phyloP scores from a whole-genome alignment of 2,113 vertebrate genomes.

The Petrocephalus microphthalmus region DNA sequence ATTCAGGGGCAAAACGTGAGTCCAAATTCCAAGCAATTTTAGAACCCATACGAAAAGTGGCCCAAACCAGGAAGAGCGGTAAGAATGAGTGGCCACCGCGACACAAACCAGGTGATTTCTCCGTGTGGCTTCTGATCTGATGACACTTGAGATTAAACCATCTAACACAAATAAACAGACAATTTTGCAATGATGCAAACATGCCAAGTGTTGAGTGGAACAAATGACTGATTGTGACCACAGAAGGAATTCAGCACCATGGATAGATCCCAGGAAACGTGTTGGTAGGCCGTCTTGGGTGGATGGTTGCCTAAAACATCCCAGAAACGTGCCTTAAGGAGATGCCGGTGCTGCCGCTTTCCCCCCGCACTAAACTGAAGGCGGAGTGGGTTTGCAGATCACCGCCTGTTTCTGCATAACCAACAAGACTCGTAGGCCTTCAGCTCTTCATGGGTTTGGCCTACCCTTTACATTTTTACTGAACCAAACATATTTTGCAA shows the following conservation, averaged over 20 bases:
- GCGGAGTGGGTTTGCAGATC: background rate
- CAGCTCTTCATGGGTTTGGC: background rate
- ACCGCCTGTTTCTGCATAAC: background rate
- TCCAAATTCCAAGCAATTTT: background rate
- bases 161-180: background rate
- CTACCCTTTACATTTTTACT: background rate
- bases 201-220: background rate
- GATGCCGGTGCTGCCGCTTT: background rate
- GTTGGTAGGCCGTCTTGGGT: slow-evolving; percentile 1
- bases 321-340: background rate
- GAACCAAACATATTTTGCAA: background rate
- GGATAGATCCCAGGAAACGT: slow-evolving; percentile 25
- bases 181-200: background rate
- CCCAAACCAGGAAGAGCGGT: background rate
- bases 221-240: slow-evolving; percentile 26
- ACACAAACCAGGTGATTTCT: background rate
- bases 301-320: background rate
- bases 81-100: background rate
- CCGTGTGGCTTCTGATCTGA: background rate
- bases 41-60: background rate
- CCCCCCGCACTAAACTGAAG: background rate
- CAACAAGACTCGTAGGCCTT: background rate
- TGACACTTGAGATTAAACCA: background rate
- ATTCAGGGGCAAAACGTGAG: background rate
- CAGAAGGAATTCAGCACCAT: slow-evolving; percentile 28